Conservation (phyloP, 2,888 invertebrate genomes). For the Harpagoxenus sublaevis region DNA sequence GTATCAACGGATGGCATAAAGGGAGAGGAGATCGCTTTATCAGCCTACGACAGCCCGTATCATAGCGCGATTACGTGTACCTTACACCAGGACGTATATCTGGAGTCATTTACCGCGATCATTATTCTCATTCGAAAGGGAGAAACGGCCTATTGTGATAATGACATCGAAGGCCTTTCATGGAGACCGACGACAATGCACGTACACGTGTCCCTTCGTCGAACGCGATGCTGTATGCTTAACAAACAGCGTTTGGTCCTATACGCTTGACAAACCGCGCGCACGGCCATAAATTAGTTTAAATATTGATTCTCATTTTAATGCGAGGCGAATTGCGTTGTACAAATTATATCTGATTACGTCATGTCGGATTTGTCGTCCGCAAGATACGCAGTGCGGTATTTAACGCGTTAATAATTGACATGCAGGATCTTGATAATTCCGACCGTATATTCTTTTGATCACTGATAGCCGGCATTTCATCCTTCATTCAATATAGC, state of each 20-base stretch:
- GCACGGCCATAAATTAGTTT: slow-evolving; percentile 42
- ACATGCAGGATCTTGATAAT: neutral
- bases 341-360: slow-evolving; percentile 47
- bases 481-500: neutral
- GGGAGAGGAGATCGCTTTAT: neutral
- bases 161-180: slow-evolving; percentile 40
- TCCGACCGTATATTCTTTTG: neutral
- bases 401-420: slow-evolving; percentile 25
- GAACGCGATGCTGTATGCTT: slow-evolving; percentile 47
- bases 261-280: slow-evolving; percentile 41
- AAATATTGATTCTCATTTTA: slow-evolving; percentile 58
- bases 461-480: neutral
- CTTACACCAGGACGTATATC: slow-evolving; percentile 20
- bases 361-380: slow-evolving; percentile 24
- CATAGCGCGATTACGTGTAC: slow-evolving; percentile 8
- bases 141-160: slow-evolving; percentile 43
- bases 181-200: slow-evolving; percentile 20
- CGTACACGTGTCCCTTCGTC: slow-evolving; percentile 45
- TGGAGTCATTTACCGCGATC: slow-evolving; percentile 39
- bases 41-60: neutral
- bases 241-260: slow-evolving; percentile 40
- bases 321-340: slow-evolving; percentile 38
- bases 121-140: slow-evolving; percentile 35
- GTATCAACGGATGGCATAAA: neutral
- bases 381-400: slow-evolving; percentile 41